Evolutionary conservation across 2,888 invertebrate species (phyloP).

Genomic region (Chouioia cunea): DNA sequence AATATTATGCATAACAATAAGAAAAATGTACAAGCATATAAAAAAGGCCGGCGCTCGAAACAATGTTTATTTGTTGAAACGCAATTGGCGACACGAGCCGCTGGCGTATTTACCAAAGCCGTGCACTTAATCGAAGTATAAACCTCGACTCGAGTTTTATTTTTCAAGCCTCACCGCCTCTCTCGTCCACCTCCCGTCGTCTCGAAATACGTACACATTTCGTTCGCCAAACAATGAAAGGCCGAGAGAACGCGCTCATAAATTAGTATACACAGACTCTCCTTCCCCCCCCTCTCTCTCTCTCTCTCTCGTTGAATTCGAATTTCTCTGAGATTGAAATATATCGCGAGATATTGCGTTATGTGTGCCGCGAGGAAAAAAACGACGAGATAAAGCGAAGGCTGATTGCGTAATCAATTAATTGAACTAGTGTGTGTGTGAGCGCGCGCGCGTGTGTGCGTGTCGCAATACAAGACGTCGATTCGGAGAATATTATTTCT

Average conservation of each 20-base stretch:
- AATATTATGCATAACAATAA: too few relatives aligned
- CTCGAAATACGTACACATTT: too few relatives aligned
- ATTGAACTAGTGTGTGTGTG: too few relatives aligned
- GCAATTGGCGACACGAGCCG: conserved; percentile 31
- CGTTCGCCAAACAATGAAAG: too few relatives aligned
- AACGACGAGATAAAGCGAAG: conserved; percentile 1
- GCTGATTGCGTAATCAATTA: neutral
- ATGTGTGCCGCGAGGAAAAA: neutral
- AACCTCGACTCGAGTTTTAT: conserved; percentile 38
- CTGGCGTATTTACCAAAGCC: conserved; percentile 43
- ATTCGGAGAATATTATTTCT: neutral
- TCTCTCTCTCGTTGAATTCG: conserved; percentile 20
- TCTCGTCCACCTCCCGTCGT: too few relatives aligned
- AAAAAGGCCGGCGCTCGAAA: neutral
- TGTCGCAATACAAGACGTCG: neutral
- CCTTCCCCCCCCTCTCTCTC: conserved; percentile 1
- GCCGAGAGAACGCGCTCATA: too few relatives aligned
- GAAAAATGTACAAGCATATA: too few relatives aligned
- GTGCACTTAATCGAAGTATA: conserved; percentile 44
- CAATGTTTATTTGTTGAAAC: conserved; percentile 45
- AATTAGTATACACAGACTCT: too few relatives aligned
- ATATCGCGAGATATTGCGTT: conserved; percentile 5
- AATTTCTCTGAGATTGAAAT: conserved; percentile 42
- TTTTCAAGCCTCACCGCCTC: conserved; percentile 31
- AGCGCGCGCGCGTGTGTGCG: too few relatives aligned